These are phyloP conservation scores for Mycteria americana DNA, from an alignment of 2,797 vertebrate species.

Conservation along the genomic window DNA sequence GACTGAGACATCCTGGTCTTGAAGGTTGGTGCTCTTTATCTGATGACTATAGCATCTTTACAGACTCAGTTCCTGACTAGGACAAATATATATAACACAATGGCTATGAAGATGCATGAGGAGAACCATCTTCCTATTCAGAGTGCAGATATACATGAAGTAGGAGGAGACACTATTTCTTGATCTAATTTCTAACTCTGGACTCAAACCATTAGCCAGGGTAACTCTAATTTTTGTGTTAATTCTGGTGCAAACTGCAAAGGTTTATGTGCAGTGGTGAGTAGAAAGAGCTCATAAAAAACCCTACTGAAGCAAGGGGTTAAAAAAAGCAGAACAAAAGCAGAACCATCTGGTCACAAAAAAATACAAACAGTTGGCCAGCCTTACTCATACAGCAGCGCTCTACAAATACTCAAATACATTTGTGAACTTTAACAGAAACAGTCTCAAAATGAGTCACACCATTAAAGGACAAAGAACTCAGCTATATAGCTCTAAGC, in stretches of 20 bases:
- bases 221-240: not conserved
- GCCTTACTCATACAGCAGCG: not conserved
- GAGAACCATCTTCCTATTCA: not conserved
- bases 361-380: not conserved
- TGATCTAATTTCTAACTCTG: not conserved
- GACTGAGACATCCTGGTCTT: not conserved
- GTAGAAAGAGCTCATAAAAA: not conserved
- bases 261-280: not conserved
- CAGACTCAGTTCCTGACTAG: not conserved
- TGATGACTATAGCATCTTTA: not conserved
- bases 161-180: not conserved
- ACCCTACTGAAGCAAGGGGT: not conserved
- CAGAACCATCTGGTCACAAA: conserved; percentile 7
- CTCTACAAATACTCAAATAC: conserved; percentile 12
- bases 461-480: not conserved
- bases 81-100: not conserved
- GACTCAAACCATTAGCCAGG: not conserved
- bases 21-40: not conserved
- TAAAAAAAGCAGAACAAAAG: conserved; percentile 9
- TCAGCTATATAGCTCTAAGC: not conserved
- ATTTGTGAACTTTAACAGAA: conserved; percentile 29
- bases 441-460: conserved; percentile 25
- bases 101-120: not conserved
- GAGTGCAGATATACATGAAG: not conserved
- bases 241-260: not conserved